A percentile compares a stretch with the other conserved stretches of the same genome.
Conservation (phyloP, 2,888 invertebrate genomes). For the Acrobasis repandana region DNA sequence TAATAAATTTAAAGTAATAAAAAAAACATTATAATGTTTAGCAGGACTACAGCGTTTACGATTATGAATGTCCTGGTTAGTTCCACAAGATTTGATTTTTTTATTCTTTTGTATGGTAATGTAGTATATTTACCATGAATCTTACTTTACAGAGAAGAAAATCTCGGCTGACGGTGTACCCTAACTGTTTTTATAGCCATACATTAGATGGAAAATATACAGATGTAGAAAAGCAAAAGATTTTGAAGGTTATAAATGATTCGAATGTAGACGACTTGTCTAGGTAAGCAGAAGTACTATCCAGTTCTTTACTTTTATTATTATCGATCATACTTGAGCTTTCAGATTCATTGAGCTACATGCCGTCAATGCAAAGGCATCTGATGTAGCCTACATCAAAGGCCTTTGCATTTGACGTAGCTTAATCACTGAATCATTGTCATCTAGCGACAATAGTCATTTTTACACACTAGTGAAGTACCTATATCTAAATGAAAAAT, state of each 20-base stretch:
- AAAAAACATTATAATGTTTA: neutral
- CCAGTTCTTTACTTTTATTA: too few species aligned
- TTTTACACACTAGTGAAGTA: too few species aligned
- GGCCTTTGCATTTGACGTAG: too few species aligned
- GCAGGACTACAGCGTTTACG: neutral
- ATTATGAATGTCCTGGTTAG: conserved; percentile 5
- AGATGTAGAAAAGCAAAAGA: conserved; percentile 60
- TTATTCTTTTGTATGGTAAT: neutral
- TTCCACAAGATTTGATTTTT: neutral
- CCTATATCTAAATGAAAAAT: too few species aligned
- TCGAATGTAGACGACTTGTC: conserved; percentile 51
- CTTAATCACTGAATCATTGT: too few species aligned
- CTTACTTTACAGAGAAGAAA: conserved; percentile 40
- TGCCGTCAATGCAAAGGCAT: too few species aligned
- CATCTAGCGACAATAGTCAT: too few species aligned
- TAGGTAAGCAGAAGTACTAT: conserved; percentile 44
- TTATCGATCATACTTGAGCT: too few species aligned
- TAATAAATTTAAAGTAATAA: neutral
- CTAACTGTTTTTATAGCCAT: conserved; percentile 43
- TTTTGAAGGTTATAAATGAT: conserved; percentile 66
- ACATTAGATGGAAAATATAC: conserved; percentile 58
- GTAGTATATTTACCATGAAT: neutral
- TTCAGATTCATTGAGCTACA: too few species aligned
- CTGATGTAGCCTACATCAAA: too few species aligned
- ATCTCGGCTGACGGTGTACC: conserved; percentile 20